Evolutionary conservation across 1,140 invertebrate genomes (phyloP), one percentile per base, ranked within the genome.

Genomic region (Drosophila sechellia): DNA sequence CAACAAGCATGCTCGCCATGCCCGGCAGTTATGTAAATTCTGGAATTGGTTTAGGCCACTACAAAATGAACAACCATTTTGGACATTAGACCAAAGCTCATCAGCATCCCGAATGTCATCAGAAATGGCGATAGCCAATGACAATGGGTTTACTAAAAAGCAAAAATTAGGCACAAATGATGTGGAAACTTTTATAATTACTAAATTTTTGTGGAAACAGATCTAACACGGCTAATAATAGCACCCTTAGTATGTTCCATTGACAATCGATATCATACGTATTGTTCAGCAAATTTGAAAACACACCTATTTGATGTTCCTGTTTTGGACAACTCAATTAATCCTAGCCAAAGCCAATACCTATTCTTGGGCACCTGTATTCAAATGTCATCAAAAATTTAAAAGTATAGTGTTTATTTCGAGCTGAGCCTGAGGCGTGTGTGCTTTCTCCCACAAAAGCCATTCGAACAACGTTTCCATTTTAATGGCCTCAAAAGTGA

Each of bases 21-120:
- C 25, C 20, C 53, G 15, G 12, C n/a, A 42, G n/a, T 35, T 54
- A 63, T 70, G 49, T 55, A 68, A 68, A 69, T 55, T 35, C 22
- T 15, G 65, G 15, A 70, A 70, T 70, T 35, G 66, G 63, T 39
- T 48, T 55, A 39, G 63, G 5, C 49, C 39, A 55, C 66, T 69
- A 56, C 63, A 69, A 69, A 70, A 70, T 45, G 61, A 64, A 42
- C 22, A 46, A 25, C 34, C 42, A 39, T 13, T 13, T 31, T 8
- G 31, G 11, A 27, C 59, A 65, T 66, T 70, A 39, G 43, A 11
- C 34, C 17, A 35, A 50, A 42, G 46, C 45, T 52, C 68, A 70
- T 71, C 52, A 48, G 46, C 46, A 35, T 25, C 20, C 17, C 13
- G 37, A 17, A 50, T 56, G 52, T 34, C 64, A 69, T 40, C 13